These are phyloP conservation scores for Astropecten irregularis DNA, from an alignment of 53 echinoderm and acorn worm species.

Conservation along the genomic window DNA sequence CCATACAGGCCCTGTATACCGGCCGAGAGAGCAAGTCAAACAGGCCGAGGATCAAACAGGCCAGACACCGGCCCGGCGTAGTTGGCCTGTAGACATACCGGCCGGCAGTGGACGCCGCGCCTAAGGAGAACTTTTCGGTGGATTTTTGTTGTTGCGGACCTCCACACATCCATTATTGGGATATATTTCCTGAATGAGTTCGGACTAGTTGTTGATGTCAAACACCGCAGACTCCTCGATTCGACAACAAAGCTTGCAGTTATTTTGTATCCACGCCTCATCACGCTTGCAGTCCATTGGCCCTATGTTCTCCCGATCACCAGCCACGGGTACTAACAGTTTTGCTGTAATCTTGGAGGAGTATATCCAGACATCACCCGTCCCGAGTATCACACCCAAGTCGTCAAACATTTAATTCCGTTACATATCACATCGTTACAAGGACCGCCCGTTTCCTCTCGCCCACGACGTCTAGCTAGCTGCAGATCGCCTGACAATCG, in stretches of 20 bases:
- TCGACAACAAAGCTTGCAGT: slow-evolving; percentile 32
- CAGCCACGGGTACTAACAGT: not conserved
- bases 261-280: not conserved
- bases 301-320: too few relatives aligned
- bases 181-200: slow-evolving; percentile 37
- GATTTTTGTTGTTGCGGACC: slow-evolving; percentile 36
- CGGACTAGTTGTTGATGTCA: slow-evolving; percentile 37
- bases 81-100: too few relatives aligned
- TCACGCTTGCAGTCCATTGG: not conserved
- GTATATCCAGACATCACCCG: not conserved
- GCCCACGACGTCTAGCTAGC: not conserved
- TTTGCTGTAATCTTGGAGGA: not conserved
- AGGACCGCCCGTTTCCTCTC: not conserved
- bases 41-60: too few relatives aligned
- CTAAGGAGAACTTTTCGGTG: slow-evolving; percentile 39
- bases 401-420: not conserved
- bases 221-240: slow-evolving; percentile 13
- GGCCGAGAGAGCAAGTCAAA: too few relatives aligned
- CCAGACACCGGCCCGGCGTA: too few relatives aligned
- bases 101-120: too few relatives aligned
- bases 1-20: too few relatives aligned
- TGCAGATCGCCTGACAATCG: too few relatives aligned
- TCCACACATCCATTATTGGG: slow-evolving; percentile 36
- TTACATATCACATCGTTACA: not conserved
- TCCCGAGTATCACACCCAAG: not conserved